Conservation (phyloP, 2,113 vertebrate genomes). For the Paradoxurus hermaphroditus region DNA sequence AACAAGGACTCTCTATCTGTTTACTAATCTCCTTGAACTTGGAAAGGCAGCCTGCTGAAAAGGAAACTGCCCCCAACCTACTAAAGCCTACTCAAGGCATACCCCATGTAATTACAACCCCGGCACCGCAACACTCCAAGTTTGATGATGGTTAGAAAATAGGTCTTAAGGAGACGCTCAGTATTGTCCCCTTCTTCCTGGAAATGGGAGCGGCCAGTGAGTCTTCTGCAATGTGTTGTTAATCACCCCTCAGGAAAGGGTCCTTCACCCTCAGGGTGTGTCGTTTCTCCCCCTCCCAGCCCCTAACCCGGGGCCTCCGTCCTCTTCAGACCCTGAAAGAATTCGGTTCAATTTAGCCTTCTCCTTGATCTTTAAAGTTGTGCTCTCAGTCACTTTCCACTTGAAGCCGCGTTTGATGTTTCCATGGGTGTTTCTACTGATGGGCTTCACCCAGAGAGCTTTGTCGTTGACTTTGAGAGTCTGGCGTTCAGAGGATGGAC, state of each 20-base stretch:
- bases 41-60: constrained; percentile 1
- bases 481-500: constrained; percentile 70
- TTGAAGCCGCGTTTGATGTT: constrained; percentile 73
- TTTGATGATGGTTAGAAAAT: background rate
- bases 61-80: background rate
- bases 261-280: constrained; percentile 40
- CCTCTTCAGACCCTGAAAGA: constrained; percentile 68
- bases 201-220: background rate
- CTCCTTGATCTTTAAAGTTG: constrained; percentile 71
- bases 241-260: constrained; percentile 18
- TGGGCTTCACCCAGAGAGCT: constrained; percentile 76
- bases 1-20: constrained; percentile 12
- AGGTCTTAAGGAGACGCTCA: background rate
- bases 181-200: background rate
- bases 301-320: constrained; percentile 8
- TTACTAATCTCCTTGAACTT: constrained; percentile 11
- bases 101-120: background rate
- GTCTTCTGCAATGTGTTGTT: background rate
- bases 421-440: constrained; percentile 64
- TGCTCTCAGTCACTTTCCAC: constrained; percentile 48
- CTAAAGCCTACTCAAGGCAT: constrained; percentile 6
- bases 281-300: background rate
- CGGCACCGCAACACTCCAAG: background rate
- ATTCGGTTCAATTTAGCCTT: constrained; percentile 60
- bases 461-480: constrained; percentile 77